Evolutionary conservation across 2,888 invertebrate species (phyloP), one percentile per base, ranked within the genome.

Genomic region (Nomada goodeniana): DNA sequence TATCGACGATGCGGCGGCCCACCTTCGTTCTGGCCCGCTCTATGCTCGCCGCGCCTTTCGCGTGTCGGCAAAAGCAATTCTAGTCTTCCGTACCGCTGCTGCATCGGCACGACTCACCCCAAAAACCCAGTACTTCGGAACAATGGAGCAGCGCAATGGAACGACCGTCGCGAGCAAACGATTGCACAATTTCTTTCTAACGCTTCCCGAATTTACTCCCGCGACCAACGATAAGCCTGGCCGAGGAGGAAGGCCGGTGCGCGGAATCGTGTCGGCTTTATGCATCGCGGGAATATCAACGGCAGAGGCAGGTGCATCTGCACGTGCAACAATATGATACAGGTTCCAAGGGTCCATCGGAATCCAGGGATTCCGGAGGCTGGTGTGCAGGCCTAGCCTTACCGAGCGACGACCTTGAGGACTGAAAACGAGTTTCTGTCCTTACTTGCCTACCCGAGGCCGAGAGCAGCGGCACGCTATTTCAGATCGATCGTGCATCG

Each of bases 401-500:
- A 83, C 79, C 82, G 77, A 76, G 87, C 69, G 64, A 47, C 88
- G 88, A 85, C 88, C 88, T 88, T 88, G 87, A 84, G 79, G 88
- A 88, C 85, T 88, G 85, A 74, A 89, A 90, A 90, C 89, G 87
- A 88, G 90, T 90, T 90, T 89, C 85, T 85, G 81, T 85, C 78
- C 86, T 86, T 85, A 86, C 82, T 84, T 85, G 86, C 83, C 76
- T 67, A 72, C 70, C 75, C 73, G 72, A 76, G 73, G 70, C 78
- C 74, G 72, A 65, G 42, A 15, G 60, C 60, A 15, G 74, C 75
- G 52, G 76, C 55, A 73, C 60, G 80, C 73, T 89, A 36, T 89
- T 89, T 89, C 86, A 86, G 86, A 80, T 86, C 85, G 88, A 87
- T 87, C 84, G 86, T 50, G 76, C 84, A 36, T 47, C 84, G 77